Evolutionary conservation across 2,797 vertebrate genomes (phyloP), one percentile per base, ranked within the genome.

Genomic region (Argentina silus): DNA sequence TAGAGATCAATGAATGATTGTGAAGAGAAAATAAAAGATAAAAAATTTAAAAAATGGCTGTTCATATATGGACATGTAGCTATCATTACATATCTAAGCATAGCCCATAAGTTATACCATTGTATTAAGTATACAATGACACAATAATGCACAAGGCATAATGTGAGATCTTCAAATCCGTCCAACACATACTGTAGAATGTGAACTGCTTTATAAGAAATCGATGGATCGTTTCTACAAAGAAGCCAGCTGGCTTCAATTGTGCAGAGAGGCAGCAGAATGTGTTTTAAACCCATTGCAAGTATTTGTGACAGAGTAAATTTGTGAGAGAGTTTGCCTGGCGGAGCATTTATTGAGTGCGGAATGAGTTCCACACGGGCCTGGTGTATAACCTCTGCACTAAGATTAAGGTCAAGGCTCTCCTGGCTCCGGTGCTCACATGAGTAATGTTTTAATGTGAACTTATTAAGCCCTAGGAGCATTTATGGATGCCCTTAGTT

Each of bases 401-500:
- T 27, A 62, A 84, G 86, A 88, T 87, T 84, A 89, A 88, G 85
- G 86, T 87, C 86, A 67, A 62, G 43, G 80, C 77, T 78, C 81
- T 82, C 84, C 82, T 84, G 81, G 72, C 70, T n/a, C 57, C 10
- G n/a, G 69, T 3, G 7, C 42, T 27, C 68, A 73, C 78, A 89
- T 87, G 86, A 88, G 82, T 83, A 79, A 89, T 88, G 86, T 83
- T 82, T 86, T 87, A 79, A 87, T 84, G 81, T 75, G 77, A 73
- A 81, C 79, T 77, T 82, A 85, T 82, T 70, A 81, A 77, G 59
- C 53, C 56, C 66, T 75, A 19, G 55, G 36, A 53, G 27, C 27
- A 74, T 77, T 77, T 51, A 81, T 75, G 78, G 86, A 80, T 77
- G 75, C 70, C 79, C 66, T 66, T 67, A 72, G 75, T 76, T 19